phyloP scores from a whole-genome alignment of 2,797 vertebrate species.

The Cirrhinus molitorella region DNA sequence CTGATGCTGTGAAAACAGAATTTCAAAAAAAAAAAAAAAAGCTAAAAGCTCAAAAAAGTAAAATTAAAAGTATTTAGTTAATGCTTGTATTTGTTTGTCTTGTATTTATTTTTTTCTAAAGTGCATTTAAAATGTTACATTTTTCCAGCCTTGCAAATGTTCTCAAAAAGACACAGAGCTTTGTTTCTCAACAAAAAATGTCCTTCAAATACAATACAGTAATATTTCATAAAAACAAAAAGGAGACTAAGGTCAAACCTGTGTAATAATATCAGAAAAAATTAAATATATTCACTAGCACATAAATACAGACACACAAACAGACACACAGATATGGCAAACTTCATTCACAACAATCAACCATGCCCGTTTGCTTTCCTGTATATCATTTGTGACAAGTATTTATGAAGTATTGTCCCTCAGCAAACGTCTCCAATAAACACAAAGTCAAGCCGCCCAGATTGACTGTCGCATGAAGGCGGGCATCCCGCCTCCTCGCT shows the following conservation, averaged over 20 bases:
- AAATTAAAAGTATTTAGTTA: too few relatives aligned
- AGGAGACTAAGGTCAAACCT: background rate
- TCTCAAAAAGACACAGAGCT: background rate
- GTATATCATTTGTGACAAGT: slow-evolving; percentile 26
- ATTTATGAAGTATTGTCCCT: slow-evolving; percentile 34
- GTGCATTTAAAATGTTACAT: background rate
- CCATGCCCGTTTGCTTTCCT: slow-evolving; percentile 4
- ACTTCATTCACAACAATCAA: slow-evolving; percentile 22
- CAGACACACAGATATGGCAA: background rate
- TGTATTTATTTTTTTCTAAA: too few relatives aligned
- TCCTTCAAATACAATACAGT: background rate
- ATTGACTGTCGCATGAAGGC: slow-evolving; percentile 75
- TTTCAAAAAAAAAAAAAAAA: too few relatives aligned
- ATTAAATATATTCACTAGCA: slow-evolving; percentile 54
- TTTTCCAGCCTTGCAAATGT: background rate
- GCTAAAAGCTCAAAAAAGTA: too few relatives aligned
- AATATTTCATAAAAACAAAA: background rate
- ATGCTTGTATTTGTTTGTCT: too few relatives aligned
- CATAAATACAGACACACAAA: background rate
- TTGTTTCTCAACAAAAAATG: too few relatives aligned
- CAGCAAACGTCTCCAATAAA: slow-evolving; percentile 68
- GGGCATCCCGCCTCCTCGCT: slow-evolving; percentile 70
- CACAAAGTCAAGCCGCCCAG: slow-evolving; percentile 61
- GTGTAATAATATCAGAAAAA: background rate
- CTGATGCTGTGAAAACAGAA: too few relatives aligned